These are phyloP conservation scores for Melieria omissa DNA, from an alignment of 2,888 invertebrate species.

Conservation along the genomic window DNA sequence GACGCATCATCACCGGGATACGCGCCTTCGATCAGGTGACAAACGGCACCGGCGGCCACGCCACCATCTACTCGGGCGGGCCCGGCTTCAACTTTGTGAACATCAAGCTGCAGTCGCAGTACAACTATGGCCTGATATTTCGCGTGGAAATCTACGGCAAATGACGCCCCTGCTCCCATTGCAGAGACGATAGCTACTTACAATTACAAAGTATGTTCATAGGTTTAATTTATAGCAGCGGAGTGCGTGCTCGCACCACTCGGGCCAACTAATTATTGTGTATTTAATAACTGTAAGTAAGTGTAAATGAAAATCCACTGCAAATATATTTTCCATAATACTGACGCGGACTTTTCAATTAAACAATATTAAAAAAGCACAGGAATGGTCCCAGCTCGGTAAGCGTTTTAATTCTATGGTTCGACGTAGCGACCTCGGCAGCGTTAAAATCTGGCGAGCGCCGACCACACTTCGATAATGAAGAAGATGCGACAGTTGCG, in stretches of 20 bases:
- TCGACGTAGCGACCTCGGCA: too few species aligned
- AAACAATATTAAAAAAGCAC: too few species aligned
- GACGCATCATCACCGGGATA: conserved; percentile 61
- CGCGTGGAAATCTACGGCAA: conserved; percentile 63
- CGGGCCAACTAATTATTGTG: too few species aligned
- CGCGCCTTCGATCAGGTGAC: conserved; percentile 62
- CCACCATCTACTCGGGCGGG: conserved; percentile 61
- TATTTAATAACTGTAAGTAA: too few species aligned
- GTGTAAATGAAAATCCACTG: too few species aligned
- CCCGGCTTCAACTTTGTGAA: conserved; percentile 64
- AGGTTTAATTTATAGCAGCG: neutral
- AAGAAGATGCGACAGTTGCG: conserved; percentile 66
- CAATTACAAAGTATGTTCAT: conserved; percentile 25
- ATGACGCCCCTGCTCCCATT: conserved; percentile 38
- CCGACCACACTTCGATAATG: conserved; percentile 50
- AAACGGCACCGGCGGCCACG: conserved; percentile 63
- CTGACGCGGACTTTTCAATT: too few species aligned
- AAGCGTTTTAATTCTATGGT: too few species aligned
- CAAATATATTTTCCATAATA: too few species aligned
- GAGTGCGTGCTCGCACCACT: neutral
- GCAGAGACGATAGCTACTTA: neutral
- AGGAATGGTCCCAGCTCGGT: too few species aligned
- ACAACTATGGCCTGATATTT: conserved; percentile 60
- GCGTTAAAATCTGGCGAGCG: neutral
- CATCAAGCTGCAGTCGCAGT: conserved; percentile 61